Evolutionary conservation across 2,797 vertebrate genomes (phyloP), one percentile per base, ranked within the genome.

Genomic region (Acanthiza pusilla): DNA sequence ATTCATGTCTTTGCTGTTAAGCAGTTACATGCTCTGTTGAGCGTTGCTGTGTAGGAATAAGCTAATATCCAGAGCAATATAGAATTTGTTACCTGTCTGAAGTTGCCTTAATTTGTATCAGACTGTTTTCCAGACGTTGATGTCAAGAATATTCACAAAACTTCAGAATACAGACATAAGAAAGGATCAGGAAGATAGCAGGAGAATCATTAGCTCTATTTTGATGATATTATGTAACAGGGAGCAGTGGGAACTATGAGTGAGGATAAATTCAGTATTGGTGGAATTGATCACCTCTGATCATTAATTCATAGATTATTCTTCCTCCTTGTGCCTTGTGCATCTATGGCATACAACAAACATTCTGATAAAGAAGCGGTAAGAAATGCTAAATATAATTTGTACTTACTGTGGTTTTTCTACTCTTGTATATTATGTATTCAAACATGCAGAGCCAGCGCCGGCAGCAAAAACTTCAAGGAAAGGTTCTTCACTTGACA

Each of bases 391-490:
- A 54, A 91, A 54, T 53, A 9, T 30, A 3, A 57, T 48, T 75
- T 72, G 38, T 70, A 53, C 13, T 82, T 62, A n/a, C 22, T 73
- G n/a, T 48, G 10, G 0, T 4, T 63, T 88, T 71, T 85, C 20
- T 81, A 18, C 34, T 87, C 25, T 79, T 74, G 26, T 48, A 2
- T 50, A 15, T 71, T 70, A 14, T 48, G 12, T 83, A 26, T 86
- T 47, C 36, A 72, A 70, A 58, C 91, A 78, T 65, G 45, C 93
- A 99, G 99, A 99, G 97, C 90, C 99, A 99, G 91, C 98, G 98
- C 89, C 98, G 97, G 47, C 99, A 99, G 94, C 98, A 99, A 84
- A 99, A 99, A 92, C 53, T 98, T 76, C 98, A 98, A 42, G 96
- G 96, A 68, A 99, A 98, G 96, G 54, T 97, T 22, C 96, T 98